A percentile compares a stretch with the other conserved stretches of the same genome.
phyloP scores from a whole-genome alignment of 2,797 vertebrate genomes.

The Selene dorsalis region DNA sequence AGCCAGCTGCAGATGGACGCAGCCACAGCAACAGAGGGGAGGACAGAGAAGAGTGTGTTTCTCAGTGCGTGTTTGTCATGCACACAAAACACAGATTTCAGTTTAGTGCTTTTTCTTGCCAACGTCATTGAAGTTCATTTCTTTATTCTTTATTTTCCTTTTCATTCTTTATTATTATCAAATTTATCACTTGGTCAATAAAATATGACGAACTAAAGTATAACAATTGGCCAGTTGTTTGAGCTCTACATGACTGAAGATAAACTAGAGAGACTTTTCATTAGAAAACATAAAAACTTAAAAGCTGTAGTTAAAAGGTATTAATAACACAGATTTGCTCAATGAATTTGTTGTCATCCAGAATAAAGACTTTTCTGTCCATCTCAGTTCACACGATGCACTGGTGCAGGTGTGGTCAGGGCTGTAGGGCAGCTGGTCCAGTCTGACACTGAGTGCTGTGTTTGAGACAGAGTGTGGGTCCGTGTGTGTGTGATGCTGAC shows the following conservation, averaged over 20 bases:
- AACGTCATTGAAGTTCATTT: no score
- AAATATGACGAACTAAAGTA: background rate
- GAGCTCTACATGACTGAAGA: background rate
- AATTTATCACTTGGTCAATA: background rate
- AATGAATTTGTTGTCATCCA: background rate
- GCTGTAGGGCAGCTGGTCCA: slow-evolving; percentile 63
- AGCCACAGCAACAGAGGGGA: slow-evolving; percentile 27
- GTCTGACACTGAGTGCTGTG: slow-evolving; percentile 50
- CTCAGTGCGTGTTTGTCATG: background rate
- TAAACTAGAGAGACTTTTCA: slow-evolving; percentile 14
- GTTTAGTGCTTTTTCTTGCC: background rate
- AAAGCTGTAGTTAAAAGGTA: background rate
- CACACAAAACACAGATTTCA: slow-evolving; percentile 18
- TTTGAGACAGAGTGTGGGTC: slow-evolving; percentile 20
- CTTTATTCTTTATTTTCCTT: no score
- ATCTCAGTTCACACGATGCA: background rate
- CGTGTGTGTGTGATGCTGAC: slow-evolving; percentile 43
- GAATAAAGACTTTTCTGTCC: slow-evolving; percentile 52
- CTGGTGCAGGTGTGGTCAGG: slow-evolving; percentile 59
- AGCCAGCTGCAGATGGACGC: slow-evolving; percentile 52
- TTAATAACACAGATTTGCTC: slow-evolving; percentile 1
- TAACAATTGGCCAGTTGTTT: background rate
- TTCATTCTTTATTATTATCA: background rate
- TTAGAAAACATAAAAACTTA: background rate
- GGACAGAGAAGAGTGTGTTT: background rate